Percentiles rank a stretch among this genome's conserved stretches.
Evolutionary conservation across 2,113 vertebrate genomes (phyloP).

Genomic region (Phalacrocorax carbo): DNA sequence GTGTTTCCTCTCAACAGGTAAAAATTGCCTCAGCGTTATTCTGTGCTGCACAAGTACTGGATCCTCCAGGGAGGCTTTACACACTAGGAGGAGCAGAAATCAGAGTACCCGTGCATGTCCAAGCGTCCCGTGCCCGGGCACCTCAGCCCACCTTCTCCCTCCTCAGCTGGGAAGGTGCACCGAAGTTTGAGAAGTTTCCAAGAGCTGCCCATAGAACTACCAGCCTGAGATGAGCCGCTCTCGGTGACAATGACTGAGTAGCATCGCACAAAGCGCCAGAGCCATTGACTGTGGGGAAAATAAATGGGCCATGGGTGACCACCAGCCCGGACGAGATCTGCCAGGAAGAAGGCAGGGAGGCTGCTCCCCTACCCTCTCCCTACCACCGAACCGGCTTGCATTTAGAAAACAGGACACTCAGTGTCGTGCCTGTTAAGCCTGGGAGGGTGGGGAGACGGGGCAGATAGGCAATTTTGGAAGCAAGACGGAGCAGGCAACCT

Average conservation of each 20-base stretch:
- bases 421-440: rapidly evolving
- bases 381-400: background rate
- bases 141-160: background rate
- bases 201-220: background rate
- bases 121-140: rapidly evolving
- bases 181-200: background rate
- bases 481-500: background rate
- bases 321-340: background rate
- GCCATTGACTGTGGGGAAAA: background rate
- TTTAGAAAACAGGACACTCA: background rate
- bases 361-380: background rate
- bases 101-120: rapidly evolving
- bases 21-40: background rate
- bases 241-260: rapidly evolving
- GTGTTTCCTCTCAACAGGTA: background rate
- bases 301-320: background rate
- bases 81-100: background rate
- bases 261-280: background rate
- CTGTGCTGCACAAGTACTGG: background rate
- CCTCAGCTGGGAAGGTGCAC: background rate
- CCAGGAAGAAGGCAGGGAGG: background rate
- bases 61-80: background rate
- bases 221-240: background rate
- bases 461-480: background rate
- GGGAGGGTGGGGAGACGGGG: background rate